These are phyloP conservation scores for Semnornis frantzii DNA, from an alignment of 2,113 vertebrate genomes.

Conservation along the genomic window DNA sequence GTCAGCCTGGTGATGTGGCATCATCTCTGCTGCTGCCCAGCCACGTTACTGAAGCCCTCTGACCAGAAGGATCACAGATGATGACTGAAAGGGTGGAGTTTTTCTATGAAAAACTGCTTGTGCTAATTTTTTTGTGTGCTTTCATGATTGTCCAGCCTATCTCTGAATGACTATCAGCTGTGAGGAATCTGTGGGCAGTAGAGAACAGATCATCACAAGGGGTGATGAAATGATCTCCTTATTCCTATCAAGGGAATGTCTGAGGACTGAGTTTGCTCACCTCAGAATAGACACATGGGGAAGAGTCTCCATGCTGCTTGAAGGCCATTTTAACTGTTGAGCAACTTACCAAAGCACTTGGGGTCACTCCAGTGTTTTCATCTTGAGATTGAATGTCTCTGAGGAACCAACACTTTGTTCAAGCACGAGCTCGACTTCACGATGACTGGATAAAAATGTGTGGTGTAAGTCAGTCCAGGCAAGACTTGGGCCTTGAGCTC, in stretches of 20 bases:
- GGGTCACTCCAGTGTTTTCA: neutral
- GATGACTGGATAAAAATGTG: neutral
- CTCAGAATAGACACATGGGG: neutral
- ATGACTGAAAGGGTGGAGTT: conserved; percentile 19
- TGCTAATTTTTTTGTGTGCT: conserved; percentile 12
- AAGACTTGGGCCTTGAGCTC: neutral
- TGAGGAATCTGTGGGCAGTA: conserved; percentile 13
- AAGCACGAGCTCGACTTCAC: neutral
- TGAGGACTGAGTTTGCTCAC: neutral
- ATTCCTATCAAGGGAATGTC: neutral
- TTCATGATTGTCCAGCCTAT: conserved; percentile 13
- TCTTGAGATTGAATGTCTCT: neutral
- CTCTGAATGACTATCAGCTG: conserved; percentile 44
- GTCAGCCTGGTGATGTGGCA: conserved; percentile 25
- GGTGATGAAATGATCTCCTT: neutral
- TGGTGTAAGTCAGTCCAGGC: neutral
- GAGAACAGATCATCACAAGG: neutral
- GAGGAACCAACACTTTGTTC: neutral
- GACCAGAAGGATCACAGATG: conserved; percentile 21
- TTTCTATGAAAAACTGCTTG: conserved; percentile 3
- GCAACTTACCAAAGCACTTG: neutral
- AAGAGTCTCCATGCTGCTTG: neutral
- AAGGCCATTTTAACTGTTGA: neutral
- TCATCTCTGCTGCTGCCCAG: neutral
- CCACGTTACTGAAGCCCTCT: neutral